phyloP scores from a whole-genome alignment of 2,888 invertebrate species.

The Mesorhabditis spiculigera region DNA sequence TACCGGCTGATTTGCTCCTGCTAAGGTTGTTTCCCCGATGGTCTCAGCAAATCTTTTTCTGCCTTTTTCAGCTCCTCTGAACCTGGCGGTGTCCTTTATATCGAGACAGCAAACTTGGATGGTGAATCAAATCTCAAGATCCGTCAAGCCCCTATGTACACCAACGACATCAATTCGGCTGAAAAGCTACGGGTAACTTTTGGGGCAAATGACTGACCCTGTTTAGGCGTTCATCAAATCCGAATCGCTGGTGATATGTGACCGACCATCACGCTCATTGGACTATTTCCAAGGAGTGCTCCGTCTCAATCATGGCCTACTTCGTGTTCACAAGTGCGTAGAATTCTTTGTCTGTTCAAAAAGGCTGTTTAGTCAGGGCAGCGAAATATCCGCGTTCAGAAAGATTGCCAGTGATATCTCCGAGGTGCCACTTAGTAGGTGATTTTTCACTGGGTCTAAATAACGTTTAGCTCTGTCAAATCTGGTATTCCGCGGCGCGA shows the following conservation, averaged over 20 bases:
- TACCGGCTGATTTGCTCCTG: conserved; percentile 89
- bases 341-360: background rate
- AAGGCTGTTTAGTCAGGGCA: too few relatives aligned
- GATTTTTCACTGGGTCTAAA: conserved; percentile 72
- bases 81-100: conserved; percentile 81
- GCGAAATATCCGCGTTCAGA: too few relatives aligned
- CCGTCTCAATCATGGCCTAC: background rate
- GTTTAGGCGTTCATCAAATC: background rate
- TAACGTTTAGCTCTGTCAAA: conserved; percentile 72
- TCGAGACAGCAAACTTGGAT: conserved; percentile 95
- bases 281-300: background rate
- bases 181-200: conserved; percentile 66
- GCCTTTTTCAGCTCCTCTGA: conserved; percentile 71
- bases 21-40: conserved; percentile 61
- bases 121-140: conserved; percentile 93
- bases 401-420: too few relatives aligned
- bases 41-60: background rate
- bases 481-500: conserved; percentile 85
- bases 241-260: background rate
- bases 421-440: conserved; percentile 20
- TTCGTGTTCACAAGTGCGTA: background rate
- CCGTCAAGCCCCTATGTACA: conserved; percentile 4
- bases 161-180: background rate
- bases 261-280: background rate
- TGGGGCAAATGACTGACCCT: background rate